phyloP scores from a whole-genome alignment of 2,888 invertebrate species.

The Siphlonurus alternatus region DNA sequence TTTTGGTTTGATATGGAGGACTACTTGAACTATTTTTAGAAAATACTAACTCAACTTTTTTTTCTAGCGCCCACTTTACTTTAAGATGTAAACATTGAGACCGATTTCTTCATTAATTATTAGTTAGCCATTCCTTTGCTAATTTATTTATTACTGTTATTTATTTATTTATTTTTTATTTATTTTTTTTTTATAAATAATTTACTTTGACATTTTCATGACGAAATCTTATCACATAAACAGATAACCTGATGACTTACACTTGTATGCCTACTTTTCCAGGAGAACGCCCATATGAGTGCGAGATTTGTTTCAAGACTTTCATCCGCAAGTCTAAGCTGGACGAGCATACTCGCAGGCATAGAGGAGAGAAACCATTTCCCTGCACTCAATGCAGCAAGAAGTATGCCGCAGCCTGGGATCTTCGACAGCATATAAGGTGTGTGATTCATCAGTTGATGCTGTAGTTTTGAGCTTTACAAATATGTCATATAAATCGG shows the following conservation, averaged over 20 bases:
- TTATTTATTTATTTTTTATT: no score
- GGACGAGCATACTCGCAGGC: not conserved
- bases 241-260: not conserved
- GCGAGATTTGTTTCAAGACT: conserved; percentile 14
- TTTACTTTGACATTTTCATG: not conserved
- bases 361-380: not conserved
- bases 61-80: no score
- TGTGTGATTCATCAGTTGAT: no score
- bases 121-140: no score
- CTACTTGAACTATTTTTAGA: no score
- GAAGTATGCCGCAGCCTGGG: not conserved
- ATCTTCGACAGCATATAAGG: not conserved
- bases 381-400: not conserved
- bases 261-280: not conserved
- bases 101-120: no score
- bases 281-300: conserved; percentile 15
- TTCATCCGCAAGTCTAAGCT: conserved; percentile 15
- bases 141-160: no score
- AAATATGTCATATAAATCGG: no score
- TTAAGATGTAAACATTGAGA: no score
- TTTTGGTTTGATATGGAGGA: no score
- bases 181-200: not conserved
- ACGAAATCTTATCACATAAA: not conserved
- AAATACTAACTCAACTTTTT: no score
- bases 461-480: no score